Percentiles rank a stretch among this genome's conserved stretches.
Conservation (phyloP, 2,797 vertebrate genomes). For the Oophaga sylvatica region DNA sequence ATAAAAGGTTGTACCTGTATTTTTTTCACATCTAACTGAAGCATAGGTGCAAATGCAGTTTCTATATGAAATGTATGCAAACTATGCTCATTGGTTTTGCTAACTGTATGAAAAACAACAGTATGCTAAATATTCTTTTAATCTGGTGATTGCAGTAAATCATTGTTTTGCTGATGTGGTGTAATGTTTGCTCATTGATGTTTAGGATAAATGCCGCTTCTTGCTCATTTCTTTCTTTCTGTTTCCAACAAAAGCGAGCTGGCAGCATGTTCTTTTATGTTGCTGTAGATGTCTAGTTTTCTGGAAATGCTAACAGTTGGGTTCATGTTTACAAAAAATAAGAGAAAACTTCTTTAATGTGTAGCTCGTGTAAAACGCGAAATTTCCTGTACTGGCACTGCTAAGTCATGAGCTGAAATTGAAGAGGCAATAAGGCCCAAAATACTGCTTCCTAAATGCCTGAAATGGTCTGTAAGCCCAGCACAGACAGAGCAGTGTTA, state of each 20-base stretch:
- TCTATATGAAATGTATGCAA: background rate
- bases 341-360: constrained; percentile 42
- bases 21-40: background rate
- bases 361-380: constrained; percentile 42
- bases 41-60: background rate
- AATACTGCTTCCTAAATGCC: constrained; percentile 45
- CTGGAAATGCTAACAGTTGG: constrained; percentile 53
- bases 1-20: background rate
- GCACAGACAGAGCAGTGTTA: constrained; percentile 43
- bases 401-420: constrained; percentile 53
- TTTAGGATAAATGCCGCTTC: constrained; percentile 24
- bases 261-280: constrained; percentile 40
- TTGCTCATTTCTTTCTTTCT: constrained; percentile 1
- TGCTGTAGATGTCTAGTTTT: constrained; percentile 37
- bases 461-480: constrained; percentile 26
- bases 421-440: constrained; percentile 38
- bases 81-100: background rate
- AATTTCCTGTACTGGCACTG: constrained; percentile 57
- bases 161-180: constrained; percentile 28
- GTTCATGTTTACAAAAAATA: constrained; percentile 34
- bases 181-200: constrained; percentile 21
- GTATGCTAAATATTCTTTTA: background rate
- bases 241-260: constrained; percentile 9
- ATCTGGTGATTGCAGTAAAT: constrained; percentile 24
- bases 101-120: background rate